Percentiles rank a stretch among this genome's conserved stretches.
Evolutionary conservation across 2,113 vertebrate genomes (phyloP).

Genomic region (Recurvirostra avosetta): DNA sequence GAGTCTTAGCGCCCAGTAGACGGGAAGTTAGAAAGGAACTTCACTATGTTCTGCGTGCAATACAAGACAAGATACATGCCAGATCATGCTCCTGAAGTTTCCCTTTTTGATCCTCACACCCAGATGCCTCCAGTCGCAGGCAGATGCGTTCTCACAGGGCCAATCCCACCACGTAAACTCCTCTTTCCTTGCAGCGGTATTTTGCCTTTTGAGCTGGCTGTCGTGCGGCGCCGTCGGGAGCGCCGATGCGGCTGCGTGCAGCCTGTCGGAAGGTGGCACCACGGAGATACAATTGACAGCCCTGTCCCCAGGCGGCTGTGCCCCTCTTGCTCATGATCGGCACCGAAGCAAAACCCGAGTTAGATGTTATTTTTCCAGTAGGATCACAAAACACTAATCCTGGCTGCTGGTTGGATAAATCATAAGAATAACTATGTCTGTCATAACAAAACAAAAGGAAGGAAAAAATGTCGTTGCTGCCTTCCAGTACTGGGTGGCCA

Average conservation of each 20-base stretch:
- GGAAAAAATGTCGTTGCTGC: not conserved
- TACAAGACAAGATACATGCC: not conserved
- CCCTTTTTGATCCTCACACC: not conserved
- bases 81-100: not conserved
- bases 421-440: not conserved
- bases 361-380: not conserved
- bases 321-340: not conserved
- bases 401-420: not conserved
- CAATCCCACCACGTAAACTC: fast-evolving
- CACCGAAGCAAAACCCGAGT: not conserved
- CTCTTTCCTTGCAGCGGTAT: not conserved
- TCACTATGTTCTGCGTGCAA: not conserved
- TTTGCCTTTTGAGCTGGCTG: not conserved
- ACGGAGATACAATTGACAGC: not conserved
- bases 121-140: not conserved
- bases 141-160: not conserved
- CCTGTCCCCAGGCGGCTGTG: not conserved
- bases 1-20: not conserved
- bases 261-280: constrained; percentile 38
- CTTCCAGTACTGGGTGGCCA: not conserved
- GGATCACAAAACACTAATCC: not conserved
- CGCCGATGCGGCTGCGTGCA: fast-evolving
- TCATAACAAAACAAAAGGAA: not conserved
- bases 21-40: not conserved
- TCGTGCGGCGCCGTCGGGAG: too few relatives aligned